phyloP scores from a whole-genome alignment of 2,888 invertebrate species.

The Caenorhabditis sulstoni region DNA sequence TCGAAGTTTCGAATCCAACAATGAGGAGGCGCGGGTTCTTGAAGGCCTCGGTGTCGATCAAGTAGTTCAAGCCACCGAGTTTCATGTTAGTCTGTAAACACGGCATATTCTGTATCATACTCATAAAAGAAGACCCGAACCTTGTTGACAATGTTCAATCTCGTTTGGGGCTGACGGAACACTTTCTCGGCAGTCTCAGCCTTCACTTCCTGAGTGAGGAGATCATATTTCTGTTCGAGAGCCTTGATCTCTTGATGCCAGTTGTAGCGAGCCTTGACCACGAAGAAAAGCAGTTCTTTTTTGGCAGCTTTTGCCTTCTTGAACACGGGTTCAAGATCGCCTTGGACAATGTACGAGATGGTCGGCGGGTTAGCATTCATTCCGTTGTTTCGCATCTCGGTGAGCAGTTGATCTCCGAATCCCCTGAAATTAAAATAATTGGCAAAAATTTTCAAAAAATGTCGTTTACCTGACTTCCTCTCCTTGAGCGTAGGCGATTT shows the following conservation, averaged over 20 bases:
- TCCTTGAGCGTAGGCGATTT: constrained; percentile 22
- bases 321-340: constrained; percentile 29
- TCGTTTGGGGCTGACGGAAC: constrained; percentile 36
- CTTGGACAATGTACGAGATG: constrained; percentile 1
- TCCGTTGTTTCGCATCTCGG: constrained; percentile 26
- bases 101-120: neutral
- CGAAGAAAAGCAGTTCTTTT: constrained; percentile 40
- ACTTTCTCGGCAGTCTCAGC: constrained; percentile 30
- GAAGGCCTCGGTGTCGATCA: constrained; percentile 17
- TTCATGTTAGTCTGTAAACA: constrained; percentile 43
- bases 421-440: constrained; percentile 19
- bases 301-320: constrained; percentile 23
- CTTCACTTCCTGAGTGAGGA: constrained; percentile 51
- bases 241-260: constrained; percentile 49
- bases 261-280: constrained; percentile 28
- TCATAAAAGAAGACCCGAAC: neutral
- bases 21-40: constrained; percentile 20
- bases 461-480: constrained; percentile 33
- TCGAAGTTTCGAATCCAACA: constrained; percentile 44
- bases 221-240: constrained; percentile 48
- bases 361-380: constrained; percentile 14
- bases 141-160: constrained; percentile 54
- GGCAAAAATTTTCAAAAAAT: neutral
- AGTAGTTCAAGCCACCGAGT: constrained; percentile 50
- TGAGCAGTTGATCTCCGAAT: constrained; percentile 10